Evolutionary conservation across 30 jellyfish, hydroid and myxozoan species (phyloP).

Genomic region (Cassiopea xamachana): DNA sequence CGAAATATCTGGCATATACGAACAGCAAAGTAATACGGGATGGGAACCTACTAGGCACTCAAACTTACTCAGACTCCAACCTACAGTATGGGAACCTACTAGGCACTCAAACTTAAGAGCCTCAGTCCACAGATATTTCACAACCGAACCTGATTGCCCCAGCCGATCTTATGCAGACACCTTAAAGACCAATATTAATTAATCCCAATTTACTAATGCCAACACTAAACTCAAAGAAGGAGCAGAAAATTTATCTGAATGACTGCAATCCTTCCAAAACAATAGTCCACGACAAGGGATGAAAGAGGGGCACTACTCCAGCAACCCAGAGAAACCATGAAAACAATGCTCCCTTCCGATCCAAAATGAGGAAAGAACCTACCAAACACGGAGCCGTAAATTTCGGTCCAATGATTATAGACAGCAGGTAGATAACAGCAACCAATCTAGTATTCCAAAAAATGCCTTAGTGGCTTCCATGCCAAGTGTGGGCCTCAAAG

Average conservation of each 20-base stretch:
- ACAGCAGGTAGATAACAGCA: neutral
- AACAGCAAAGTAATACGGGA: neutral
- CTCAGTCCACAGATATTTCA: neutral
- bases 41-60: neutral
- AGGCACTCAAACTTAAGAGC: neutral
- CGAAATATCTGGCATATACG: neutral
- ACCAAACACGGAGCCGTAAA: neutral
- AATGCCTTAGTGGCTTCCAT: neutral
- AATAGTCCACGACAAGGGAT: neutral
- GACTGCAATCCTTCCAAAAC: neutral
- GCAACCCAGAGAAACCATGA: neutral
- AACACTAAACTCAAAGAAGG: neutral
- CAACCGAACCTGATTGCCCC: neutral
- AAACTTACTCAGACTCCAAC: no score
- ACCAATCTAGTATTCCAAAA: neutral
- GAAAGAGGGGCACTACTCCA: neutral
- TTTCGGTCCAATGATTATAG: neutral
- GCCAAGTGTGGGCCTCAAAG: neutral
- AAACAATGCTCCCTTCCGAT: neutral
- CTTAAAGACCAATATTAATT: neutral
- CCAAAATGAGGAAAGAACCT: neutral
- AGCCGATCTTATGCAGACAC: neutral
- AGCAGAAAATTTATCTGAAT: neutral
- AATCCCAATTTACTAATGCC: neutral
- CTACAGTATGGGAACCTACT: neutral